phyloP scores from a whole-genome alignment of 2,888 invertebrate species.

The Hedya salicella region DNA sequence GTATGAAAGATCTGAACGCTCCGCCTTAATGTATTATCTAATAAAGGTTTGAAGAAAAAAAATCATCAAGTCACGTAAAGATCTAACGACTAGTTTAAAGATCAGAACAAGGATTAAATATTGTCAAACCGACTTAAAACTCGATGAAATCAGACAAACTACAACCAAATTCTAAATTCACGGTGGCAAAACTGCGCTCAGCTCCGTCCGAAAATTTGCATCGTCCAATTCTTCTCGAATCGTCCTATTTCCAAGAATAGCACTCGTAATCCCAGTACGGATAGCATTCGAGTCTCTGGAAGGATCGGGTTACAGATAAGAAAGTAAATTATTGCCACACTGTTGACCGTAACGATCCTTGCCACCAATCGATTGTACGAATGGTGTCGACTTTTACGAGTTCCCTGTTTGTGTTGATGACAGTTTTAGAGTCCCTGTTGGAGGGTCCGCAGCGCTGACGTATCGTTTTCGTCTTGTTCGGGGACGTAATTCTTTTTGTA shows the following conservation, averaged over 20 bases:
- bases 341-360: constrained; percentile 63
- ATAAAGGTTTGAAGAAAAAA: no score
- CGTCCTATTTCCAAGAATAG: constrained; percentile 36
- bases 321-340: constrained; percentile 73
- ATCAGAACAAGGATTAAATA: not conserved
- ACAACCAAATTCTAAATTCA: constrained; percentile 7
- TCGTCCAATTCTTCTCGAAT: constrained; percentile 39
- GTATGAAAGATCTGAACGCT: no score
- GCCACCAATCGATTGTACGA: constrained; percentile 40
- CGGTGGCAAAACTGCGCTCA: not conserved
- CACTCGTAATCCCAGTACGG: constrained; percentile 49
- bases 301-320: constrained; percentile 74
- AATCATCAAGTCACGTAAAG: no score
- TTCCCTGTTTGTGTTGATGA: constrained; percentile 41
- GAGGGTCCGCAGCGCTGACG: constrained; percentile 41
- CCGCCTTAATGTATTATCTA: no score
- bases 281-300: constrained; percentile 61
- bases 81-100: no score
- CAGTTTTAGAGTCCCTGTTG: constrained; percentile 38
- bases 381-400: constrained; percentile 43
- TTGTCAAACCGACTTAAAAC: not conserved
- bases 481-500: constrained; percentile 14
- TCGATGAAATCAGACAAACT: not conserved
- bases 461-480: constrained; percentile 51
- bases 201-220: constrained; percentile 36